Percentiles rank a stretch among this genome's conserved stretches.
Evolutionary conservation across 2,888 invertebrate species (phyloP).

Genomic region (Nipponacmea schrenckii): DNA sequence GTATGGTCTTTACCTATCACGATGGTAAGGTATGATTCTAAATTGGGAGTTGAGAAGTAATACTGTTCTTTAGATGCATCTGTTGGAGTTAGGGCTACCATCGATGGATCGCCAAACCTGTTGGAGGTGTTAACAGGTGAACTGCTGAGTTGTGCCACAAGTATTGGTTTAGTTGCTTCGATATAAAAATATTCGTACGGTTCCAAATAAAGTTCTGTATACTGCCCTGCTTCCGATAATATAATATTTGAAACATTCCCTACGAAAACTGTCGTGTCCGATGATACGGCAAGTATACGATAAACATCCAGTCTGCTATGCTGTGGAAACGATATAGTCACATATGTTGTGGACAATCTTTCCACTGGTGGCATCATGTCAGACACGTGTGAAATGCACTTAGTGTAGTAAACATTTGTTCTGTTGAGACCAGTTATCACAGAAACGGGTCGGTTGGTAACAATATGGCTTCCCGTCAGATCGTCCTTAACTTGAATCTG

Average conservation of each 20-base stretch:
- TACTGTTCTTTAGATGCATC: conserved; percentile 12
- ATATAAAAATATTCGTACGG: neutral
- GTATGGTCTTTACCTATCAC: neutral
- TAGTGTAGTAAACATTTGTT: neutral
- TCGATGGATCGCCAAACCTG: conserved; percentile 10
- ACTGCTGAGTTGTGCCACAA: conserved; percentile 13
- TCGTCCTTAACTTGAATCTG: conserved; percentile 4
- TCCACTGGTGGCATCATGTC: conserved; percentile 17
- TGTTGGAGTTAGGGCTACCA: conserved; percentile 9
- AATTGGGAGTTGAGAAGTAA: neutral
- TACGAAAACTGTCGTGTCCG: conserved; percentile 8
- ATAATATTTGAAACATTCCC: conserved; percentile 4
- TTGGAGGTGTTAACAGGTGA: neutral
- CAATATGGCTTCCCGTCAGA: conserved; percentile 16
- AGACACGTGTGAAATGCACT: conserved; percentile 14
- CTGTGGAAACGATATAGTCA: conserved; percentile 26
- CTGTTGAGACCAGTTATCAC: conserved; percentile 21
- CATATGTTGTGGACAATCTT: conserved; percentile 39
- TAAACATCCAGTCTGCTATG: conserved; percentile 10
- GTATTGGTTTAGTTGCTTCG: conserved; percentile 13
- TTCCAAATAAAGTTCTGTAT: conserved; percentile 5
- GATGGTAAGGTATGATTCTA: neutral
- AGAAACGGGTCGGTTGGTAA: conserved; percentile 11
- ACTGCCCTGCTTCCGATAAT: conserved; percentile 15
- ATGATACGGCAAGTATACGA: conserved; percentile 22